phyloP scores from a whole-genome alignment of 2,888 invertebrate species.

The Julus scandinavius region DNA sequence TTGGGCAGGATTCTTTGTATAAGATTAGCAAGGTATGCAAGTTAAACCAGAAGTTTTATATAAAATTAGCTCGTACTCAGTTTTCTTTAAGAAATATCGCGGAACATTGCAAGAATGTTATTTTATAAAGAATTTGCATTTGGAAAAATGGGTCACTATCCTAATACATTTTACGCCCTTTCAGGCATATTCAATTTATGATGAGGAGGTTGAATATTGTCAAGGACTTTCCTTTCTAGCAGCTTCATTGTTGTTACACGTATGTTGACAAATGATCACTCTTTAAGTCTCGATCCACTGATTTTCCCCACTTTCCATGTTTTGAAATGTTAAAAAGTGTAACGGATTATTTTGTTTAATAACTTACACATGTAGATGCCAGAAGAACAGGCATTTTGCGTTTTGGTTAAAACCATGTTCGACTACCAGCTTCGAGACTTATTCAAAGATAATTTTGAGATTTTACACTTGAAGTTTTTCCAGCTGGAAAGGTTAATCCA shows the following conservation, averaged over 20 bases:
- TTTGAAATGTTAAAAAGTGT: conserved; percentile 24
- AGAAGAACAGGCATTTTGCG: conserved; percentile 98
- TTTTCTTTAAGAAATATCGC: no score
- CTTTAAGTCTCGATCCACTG: no score
- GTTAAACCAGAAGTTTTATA: not conserved
- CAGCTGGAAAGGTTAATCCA: conserved; percentile 94
- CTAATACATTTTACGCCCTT: not conserved
- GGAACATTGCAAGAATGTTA: no score
- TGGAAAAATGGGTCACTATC: not conserved
- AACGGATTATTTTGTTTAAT: not conserved
- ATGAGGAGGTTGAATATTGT: conserved; percentile 98
- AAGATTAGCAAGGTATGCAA: conserved; percentile 79
- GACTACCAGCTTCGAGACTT: conserved; percentile 93
- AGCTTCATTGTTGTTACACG: conserved; percentile 93
- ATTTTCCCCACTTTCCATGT: no score
- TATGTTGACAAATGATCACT: conserved; percentile 65
- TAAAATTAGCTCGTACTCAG: no score
- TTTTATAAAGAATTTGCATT: conserved; percentile 19
- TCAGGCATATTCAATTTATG: conserved; percentile 95
- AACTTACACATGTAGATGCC: conserved; percentile 82
- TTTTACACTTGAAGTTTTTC: conserved; percentile 91
- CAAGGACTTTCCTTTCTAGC: conserved; percentile 98
- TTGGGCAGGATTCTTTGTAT: conserved; percentile 95
- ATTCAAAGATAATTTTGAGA: conserved; percentile 97
- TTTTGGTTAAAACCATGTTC: conserved; percentile 96